phyloP scores from a whole-genome alignment of 1,140 invertebrate genomes.

The Drosophila sp. region DNA sequence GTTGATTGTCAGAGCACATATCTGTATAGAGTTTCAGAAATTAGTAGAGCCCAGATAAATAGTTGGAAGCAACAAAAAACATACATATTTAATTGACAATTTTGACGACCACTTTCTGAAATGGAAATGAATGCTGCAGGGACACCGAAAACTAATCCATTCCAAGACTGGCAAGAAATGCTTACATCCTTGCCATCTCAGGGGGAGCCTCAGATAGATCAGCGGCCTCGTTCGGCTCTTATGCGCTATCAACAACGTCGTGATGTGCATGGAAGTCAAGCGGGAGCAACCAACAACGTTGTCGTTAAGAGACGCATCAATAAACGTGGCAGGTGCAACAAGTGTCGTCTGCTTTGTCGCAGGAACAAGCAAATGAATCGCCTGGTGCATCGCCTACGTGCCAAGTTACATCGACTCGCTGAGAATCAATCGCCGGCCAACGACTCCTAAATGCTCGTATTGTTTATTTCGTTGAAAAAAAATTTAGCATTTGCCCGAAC shows the following conservation, averaged over 20 bases:
- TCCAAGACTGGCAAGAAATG: conserved; percentile 2
- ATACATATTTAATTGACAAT: not conserved
- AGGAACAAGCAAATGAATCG: not conserved
- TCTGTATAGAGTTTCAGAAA: not conserved
- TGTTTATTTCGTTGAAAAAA: not conserved
- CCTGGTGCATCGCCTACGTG: not conserved
- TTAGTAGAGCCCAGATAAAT: not conserved
- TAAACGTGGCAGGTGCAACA: not conserved
- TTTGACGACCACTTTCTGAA: not conserved
- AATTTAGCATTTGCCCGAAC: not conserved
- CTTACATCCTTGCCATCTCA: not conserved
- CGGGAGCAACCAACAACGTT: not conserved
- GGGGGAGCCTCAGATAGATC: not conserved
- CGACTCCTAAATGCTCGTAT: not conserved
- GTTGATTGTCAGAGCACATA: not conserved
- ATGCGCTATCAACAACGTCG: not conserved
- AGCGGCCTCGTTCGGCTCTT: not conserved
- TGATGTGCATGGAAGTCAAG: not conserved
- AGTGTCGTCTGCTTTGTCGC: not conserved
- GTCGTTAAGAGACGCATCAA: not conserved
- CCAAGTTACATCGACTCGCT: not conserved
- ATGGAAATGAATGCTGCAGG: not conserved
- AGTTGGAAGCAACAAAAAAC: not conserved
- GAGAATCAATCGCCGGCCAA: not conserved
- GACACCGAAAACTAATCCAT: not conserved